Base-by-base conservation (phyloP, 2,113 vertebrate genomes). In the rat (Rattus norvegicus) region DNA sequence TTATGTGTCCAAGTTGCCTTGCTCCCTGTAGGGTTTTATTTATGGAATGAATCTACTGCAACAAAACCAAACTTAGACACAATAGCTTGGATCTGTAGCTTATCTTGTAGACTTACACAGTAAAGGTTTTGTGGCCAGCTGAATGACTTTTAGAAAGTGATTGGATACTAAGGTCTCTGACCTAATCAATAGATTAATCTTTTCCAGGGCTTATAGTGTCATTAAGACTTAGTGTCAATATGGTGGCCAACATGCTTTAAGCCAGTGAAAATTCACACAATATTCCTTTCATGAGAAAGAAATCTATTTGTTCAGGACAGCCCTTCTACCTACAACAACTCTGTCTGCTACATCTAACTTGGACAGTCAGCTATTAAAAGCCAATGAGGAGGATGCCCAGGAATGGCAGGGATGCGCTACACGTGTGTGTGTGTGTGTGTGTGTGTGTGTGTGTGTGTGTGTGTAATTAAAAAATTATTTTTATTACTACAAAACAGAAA, bases 1-100 rank as follows among this genome's bases (percentile, higher is more conserved):
- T 86, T 65, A 33, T 92, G n/a, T 94, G 20, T 94, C 67, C 80
- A 90, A 81, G 54, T 92, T 56, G 33, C 17, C 24, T 95, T 93
- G 65, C 13, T 91, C 20, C 90, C 33, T 93, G 14, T 67, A 89
- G 67, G 72, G 36, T 84, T 65, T 26, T 80, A 76, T 63, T 83
- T 91, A 59, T 72, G 70, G 16, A 94, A 52, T 92, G 75, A 94
- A 65, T 88, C 47, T 92, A 67, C 7, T 88, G 30, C 1, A 89
- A 47, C 2, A 70, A 69, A 95, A 90, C 90, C 54, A 93, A 94
- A 93, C 30, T 61, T 93, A 94, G 61, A 26, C 91, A 56, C 12
- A 59, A 43, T 20, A 2, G n/a, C 59, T 89, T 75, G 16, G n/a
- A 75, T 61, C 26, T 59, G 14, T 61, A 89, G 75, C 59, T n/a